Evolutionary conservation across 2,797 vertebrate genomes (phyloP), one percentile per base, ranked within the genome.

Genomic region (Melanotaenia nigrans): DNA sequence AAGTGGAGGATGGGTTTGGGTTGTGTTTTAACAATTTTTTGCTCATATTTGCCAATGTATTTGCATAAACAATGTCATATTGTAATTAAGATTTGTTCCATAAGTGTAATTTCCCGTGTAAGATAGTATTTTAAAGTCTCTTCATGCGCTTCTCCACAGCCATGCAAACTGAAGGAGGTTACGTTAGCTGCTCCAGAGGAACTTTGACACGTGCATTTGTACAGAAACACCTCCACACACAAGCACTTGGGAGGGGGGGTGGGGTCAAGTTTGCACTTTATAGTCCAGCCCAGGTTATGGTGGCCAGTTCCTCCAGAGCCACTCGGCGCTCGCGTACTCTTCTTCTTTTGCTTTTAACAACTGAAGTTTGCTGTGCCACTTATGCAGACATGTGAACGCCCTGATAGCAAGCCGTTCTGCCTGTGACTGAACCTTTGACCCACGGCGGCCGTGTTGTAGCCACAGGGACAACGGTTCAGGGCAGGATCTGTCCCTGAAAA

Each of bases 111-210:
- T 95, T 96, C 94, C 90, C 94, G 81, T 95, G 97, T 97, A 96
- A 96, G 94, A 96, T 96, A 95, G 94, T 96, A 95, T 96, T 96
- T 97, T 92, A 95, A 95, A 94, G 94, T 94, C 88, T 91, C 86
- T 88, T 25, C 93, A 86, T 92, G 75, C 90, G 95, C 94, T 93
- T 94, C 83, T 93, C 91, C 88, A 93, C 93, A 91, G 93, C 93
- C 95, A 93, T 93, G 91, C 95, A 94, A 81, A 94, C 14, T 20
- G 78, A 40, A 36, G 79, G 79, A 73, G 79, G 83, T 81, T 72
- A 73, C 71, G 38, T 79, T 28, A 76, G 82, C 74, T 56, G 71
- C 86, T 91, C 88, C 81, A 85, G 90, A 91, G 88, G 89, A 84
- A 91, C 85, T 75, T 20, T 1, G 58, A 78, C 58, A 49, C 35